A percentile compares a stretch with the other conserved stretches of the same genome.
Evolutionary conservation across 2,888 invertebrate genomes (phyloP).

Genomic region (Psococerastis gibbosa): DNA sequence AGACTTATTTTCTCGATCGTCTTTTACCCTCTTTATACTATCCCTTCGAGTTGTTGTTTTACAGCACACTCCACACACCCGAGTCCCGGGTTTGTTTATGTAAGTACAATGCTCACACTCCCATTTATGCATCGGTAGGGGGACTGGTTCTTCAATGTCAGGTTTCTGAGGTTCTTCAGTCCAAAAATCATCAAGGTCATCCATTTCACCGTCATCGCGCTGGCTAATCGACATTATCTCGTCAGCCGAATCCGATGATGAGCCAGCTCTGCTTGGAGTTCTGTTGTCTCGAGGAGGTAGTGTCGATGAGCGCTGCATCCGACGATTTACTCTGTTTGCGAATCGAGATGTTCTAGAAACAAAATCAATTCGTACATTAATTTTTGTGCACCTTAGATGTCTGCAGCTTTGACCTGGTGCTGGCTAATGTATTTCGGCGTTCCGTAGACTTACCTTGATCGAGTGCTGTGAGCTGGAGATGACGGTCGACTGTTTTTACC

Average conservation of each 20-base stretch:
- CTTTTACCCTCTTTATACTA: neutral
- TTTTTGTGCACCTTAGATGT: neutral
- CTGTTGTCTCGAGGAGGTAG: neutral
- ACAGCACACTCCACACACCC: slow-evolving; percentile 71
- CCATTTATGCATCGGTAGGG: slow-evolving; percentile 45
- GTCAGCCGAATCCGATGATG: slow-evolving; percentile 13
- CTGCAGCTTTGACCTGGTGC: slow-evolving; percentile 1
- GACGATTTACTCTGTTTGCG: slow-evolving; percentile 4
- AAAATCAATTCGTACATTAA: neutral
- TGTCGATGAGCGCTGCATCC: slow-evolving; percentile 8
- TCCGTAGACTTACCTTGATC: slow-evolving; percentile 23
- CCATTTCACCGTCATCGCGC: slow-evolving; percentile 11
- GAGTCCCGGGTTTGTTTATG: slow-evolving; percentile 58
- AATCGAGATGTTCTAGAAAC: slow-evolving; percentile 12
- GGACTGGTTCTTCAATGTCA: slow-evolving; percentile 24
- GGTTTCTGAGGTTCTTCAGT: slow-evolving; percentile 18
- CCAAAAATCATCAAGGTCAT: slow-evolving; percentile 15
- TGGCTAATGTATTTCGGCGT: too few relatives aligned
- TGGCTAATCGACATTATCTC: slow-evolving; percentile 14
- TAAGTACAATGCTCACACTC: slow-evolving; percentile 82
- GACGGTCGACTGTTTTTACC: slow-evolving; percentile 29
- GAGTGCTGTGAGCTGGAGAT: slow-evolving; percentile 17
- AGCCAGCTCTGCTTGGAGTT: slow-evolving; percentile 10
- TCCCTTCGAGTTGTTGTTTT: slow-evolving; percentile 36
- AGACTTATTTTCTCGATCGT: neutral